Percentiles rank a stretch among this genome's conserved stretches.
These are phyloP conservation scores for Phaenicophaeus curvirostris DNA, from an alignment of 2,797 vertebrate species.

Conservation along the genomic window DNA sequence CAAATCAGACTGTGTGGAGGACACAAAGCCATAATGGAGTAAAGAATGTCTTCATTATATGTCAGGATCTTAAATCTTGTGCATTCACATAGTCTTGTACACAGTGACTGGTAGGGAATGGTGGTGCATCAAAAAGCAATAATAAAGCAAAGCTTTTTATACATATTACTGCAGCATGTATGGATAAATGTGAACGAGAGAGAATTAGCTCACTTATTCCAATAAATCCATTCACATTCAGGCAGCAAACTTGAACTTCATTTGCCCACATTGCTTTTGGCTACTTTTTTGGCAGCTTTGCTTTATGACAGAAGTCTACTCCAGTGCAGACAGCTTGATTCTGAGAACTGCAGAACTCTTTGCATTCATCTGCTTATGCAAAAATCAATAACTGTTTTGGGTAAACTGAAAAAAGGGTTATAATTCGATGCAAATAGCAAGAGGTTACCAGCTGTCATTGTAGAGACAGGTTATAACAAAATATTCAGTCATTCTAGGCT, in stretches of 20 bases:
- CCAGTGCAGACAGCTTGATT: not conserved
- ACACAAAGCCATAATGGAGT: not conserved
- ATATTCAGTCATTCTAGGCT: not conserved
- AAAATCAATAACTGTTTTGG: not conserved
- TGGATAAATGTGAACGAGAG: not conserved
- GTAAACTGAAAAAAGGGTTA: not conserved
- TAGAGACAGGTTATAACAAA: not conserved
- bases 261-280: not conserved
- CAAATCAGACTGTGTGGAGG: not conserved
- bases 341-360: not conserved
- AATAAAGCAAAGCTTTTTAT: not conserved
- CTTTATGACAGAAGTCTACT: not conserved
- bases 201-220: not conserved
- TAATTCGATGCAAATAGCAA: not conserved
- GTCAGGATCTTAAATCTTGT: not conserved
- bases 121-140: not conserved
- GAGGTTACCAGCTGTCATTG: not conserved
- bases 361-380: not conserved
- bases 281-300: not conserved
- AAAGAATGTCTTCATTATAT: not conserved
- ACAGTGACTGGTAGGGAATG: not conserved
- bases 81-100: not conserved
- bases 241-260: not conserved
- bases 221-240: not conserved
- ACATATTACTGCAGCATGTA: not conserved